Percentiles rank a stretch among this genome's conserved stretches.
phyloP scores from a whole-genome alignment of 2,113 vertebrate species.

The Butorides virescens region DNA sequence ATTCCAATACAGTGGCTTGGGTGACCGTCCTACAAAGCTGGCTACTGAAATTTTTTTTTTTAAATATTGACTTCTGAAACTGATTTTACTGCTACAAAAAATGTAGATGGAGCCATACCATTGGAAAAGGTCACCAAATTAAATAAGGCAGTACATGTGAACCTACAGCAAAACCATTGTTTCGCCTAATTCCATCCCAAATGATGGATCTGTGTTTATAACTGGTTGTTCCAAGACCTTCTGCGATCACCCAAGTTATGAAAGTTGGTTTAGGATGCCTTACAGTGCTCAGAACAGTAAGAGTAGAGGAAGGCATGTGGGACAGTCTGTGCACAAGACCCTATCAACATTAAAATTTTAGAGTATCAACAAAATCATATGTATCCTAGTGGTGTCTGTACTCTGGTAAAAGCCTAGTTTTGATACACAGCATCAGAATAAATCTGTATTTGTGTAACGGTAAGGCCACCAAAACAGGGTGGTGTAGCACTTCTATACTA shows the following conservation, averaged over 20 bases:
- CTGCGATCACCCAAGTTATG: not conserved
- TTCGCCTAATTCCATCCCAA: not conserved
- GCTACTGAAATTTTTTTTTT: not conserved
- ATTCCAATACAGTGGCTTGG: not conserved
- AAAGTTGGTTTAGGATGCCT: not conserved
- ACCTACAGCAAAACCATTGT: not conserved
- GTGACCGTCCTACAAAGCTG: not conserved
- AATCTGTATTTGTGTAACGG: not conserved
- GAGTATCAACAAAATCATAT: not conserved
- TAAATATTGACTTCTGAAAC: not conserved
- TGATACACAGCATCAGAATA: not conserved
- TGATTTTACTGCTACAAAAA: not conserved
- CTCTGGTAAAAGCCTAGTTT: not conserved
- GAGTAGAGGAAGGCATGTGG: not conserved
- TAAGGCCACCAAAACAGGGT: not conserved
- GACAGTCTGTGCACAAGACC: not conserved
- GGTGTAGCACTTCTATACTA: not conserved
- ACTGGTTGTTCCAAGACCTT: not conserved
- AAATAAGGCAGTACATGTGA: not conserved
- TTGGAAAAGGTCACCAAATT: not conserved
- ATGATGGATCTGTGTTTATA: not conserved
- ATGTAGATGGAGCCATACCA: not conserved
- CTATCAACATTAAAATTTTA: not conserved
- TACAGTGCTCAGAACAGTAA: not conserved
- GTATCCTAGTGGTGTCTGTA: not conserved